phyloP scores from a whole-genome alignment of 2,797 vertebrate species.

The Fistularia tabacaria region DNA sequence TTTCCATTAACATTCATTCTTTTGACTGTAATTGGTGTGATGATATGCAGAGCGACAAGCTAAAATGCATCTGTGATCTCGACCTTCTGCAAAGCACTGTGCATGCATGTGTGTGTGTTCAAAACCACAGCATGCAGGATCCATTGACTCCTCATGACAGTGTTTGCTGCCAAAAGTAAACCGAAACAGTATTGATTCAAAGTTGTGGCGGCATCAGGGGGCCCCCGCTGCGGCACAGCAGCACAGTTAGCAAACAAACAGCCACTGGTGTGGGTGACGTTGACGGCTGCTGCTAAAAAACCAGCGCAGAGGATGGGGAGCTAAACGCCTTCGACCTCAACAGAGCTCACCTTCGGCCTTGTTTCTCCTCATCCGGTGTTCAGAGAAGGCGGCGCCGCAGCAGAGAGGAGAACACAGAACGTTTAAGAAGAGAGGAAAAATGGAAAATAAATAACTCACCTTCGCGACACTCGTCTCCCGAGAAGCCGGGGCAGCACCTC shows the following conservation, averaged over 20 bases:
- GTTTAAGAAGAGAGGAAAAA: too few species aligned
- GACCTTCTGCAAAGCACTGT: constrained; percentile 11
- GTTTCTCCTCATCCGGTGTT: too few species aligned
- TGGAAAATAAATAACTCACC: constrained; percentile 73
- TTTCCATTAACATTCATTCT: constrained; percentile 15
- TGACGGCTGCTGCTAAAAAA: constrained; percentile 39
- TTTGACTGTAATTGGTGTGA: constrained; percentile 18
- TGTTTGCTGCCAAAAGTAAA: constrained; percentile 26
- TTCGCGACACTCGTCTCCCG: constrained; percentile 87
- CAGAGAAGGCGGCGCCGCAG: too few species aligned
- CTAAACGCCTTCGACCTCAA: too few species aligned
- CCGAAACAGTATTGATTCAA: constrained; percentile 36
- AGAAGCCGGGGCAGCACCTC: constrained; percentile 95
- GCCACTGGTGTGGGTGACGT: constrained; percentile 34
- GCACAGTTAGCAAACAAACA: constrained; percentile 26
- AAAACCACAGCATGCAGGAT: constrained; percentile 27
- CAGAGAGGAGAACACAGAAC: too few species aligned
- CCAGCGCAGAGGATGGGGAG: too few species aligned
- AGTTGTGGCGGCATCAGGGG: constrained; percentile 41
- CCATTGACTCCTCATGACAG: constrained; percentile 43
- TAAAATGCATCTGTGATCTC: constrained; percentile 18
- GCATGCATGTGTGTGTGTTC: constrained; percentile 9
- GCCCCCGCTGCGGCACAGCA: constrained; percentile 30
- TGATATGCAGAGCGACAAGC: constrained; percentile 30
- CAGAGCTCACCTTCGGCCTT: too few species aligned